Conservation (phyloP, 2,797 vertebrate species). For the Alosa sapidissima region DNA sequence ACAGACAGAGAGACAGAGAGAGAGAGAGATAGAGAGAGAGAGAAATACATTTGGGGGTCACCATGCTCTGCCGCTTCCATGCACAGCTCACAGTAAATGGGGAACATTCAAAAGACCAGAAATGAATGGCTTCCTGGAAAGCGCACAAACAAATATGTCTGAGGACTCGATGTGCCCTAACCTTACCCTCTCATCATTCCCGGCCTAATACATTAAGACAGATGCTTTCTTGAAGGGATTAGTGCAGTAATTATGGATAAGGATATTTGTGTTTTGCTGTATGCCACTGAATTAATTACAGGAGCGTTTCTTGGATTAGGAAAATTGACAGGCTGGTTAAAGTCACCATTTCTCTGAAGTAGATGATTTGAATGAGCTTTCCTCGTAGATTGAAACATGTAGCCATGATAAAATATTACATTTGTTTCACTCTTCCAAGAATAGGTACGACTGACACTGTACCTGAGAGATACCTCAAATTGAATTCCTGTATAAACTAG, state of each 20-base stretch:
- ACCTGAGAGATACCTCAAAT: neutral
- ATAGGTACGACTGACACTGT: too few species aligned
- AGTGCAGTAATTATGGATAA: neutral
- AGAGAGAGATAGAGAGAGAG: neutral
- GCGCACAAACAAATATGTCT: neutral
- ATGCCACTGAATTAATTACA: neutral
- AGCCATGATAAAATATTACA: neutral
- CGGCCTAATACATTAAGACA: neutral
- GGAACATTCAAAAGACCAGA: slow-evolving; percentile 13
- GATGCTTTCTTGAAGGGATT: neutral
- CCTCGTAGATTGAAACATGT: too few species aligned
- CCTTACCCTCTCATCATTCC: neutral
- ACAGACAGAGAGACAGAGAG: neutral
- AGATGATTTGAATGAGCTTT: neutral
- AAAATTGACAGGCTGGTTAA: neutral
- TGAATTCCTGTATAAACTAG: neutral
- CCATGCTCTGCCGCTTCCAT: neutral
- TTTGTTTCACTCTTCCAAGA: neutral
- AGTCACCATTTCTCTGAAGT: neutral
- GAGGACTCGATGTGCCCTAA: neutral
- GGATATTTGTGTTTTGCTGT: neutral
- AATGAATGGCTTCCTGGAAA: neutral
- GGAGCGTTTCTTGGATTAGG: neutral
- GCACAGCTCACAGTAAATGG: neutral
- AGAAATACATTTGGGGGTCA: neutral